phyloP scores from a whole-genome alignment of 2,797 vertebrate species.

The Melanotaenia parkinsoni region DNA sequence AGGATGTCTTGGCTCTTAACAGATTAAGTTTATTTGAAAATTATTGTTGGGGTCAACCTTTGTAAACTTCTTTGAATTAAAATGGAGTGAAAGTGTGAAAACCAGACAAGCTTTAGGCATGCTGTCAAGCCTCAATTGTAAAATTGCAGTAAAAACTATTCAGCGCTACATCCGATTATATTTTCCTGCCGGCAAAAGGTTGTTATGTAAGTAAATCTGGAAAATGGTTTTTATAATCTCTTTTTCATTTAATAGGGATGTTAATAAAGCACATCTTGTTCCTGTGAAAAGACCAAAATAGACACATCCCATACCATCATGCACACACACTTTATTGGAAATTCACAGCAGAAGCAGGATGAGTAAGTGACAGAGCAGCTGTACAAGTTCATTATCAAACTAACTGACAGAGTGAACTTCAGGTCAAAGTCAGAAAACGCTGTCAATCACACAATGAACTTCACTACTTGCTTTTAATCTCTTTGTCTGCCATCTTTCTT shows the following conservation, averaged over 20 bases:
- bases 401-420: background rate
- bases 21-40: too few species aligned
- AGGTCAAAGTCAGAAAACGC: background rate
- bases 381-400: conserved; percentile 17
- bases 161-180: background rate
- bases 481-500: background rate
- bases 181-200: too few species aligned
- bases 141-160: background rate
- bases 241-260: background rate
- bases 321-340: conserved; percentile 59
- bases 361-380: conserved; percentile 26
- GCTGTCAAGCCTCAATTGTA: too few species aligned
- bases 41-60: too few species aligned
- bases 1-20: too few species aligned
- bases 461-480: background rate
- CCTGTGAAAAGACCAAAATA: background rate
- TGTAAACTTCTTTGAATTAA: too few species aligned
- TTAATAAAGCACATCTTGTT: background rate
- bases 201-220: background rate
- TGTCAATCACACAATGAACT: background rate
- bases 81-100: too few species aligned
- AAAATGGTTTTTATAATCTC: too few species aligned
- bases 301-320: conserved; percentile 20
- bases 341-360: conserved; percentile 49
- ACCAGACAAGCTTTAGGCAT: too few species aligned